Conservation (phyloP, 2,888 invertebrate genomes). For the Norana najaformis region DNA sequence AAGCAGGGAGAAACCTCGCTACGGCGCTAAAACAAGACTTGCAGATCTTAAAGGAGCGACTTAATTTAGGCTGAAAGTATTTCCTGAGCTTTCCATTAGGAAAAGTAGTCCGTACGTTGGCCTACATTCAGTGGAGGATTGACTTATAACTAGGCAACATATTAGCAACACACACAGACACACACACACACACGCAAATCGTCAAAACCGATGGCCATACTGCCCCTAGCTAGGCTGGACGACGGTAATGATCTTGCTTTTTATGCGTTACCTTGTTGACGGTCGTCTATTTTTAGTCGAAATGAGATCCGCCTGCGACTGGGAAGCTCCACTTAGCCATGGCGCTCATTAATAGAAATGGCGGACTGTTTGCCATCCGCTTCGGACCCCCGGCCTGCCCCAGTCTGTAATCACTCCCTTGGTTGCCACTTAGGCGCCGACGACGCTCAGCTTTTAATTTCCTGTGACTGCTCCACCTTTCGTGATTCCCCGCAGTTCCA, state of each 20-base stretch:
- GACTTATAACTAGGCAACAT: too few relatives aligned
- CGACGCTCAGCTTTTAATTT: neutral
- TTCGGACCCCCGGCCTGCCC: neutral
- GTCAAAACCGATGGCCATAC: neutral
- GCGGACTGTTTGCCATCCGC: neutral
- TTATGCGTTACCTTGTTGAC: neutral
- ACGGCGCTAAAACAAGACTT: too few relatives aligned
- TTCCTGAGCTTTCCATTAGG: too few relatives aligned
- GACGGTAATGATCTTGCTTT: neutral
- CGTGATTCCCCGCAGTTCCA: neutral
- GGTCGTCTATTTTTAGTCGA: neutral
- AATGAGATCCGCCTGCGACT: neutral
- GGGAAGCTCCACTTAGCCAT: neutral
- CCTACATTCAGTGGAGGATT: too few relatives aligned
- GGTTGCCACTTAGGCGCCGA: neutral
- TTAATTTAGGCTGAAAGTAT: too few relatives aligned
- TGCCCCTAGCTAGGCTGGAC: neutral
- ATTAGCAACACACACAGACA: too few relatives aligned
- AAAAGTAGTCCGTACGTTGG: too few relatives aligned
- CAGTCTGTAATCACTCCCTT: neutral
- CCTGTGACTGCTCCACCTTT: neutral
- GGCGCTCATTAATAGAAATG: neutral
- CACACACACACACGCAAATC: neutral
- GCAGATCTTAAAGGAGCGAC: too few relatives aligned
- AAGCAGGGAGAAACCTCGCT: too few relatives aligned